Conservation (phyloP, 2,888 invertebrate species). For the Flexamia atlantica region DNA sequence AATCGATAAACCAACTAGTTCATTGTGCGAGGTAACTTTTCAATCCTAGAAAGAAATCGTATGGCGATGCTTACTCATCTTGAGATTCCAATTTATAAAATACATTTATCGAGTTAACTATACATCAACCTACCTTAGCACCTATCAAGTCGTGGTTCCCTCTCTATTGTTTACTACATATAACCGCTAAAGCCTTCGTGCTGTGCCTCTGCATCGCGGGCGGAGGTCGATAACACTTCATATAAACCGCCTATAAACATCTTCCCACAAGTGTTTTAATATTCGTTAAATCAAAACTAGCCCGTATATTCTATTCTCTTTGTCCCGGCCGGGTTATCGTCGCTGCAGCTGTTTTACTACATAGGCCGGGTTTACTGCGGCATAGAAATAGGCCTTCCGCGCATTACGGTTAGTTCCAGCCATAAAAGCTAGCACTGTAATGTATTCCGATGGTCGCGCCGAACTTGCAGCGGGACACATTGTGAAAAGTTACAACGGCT, state of each 20-base stretch:
- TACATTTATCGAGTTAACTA: too few relatives aligned
- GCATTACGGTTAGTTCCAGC: slow-evolving; percentile 53
- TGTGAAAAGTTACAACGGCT: not conserved
- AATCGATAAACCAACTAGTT: too few relatives aligned
- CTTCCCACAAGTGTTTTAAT: not conserved
- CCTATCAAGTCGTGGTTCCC: too few relatives aligned
- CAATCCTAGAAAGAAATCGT: too few relatives aligned
- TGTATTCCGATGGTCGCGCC: slow-evolving; percentile 30
- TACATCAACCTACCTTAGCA: too few relatives aligned
- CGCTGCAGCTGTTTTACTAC: slow-evolving; percentile 48
- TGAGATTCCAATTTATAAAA: too few relatives aligned
- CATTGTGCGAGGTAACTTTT: too few relatives aligned
- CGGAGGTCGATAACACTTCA: not conserved
- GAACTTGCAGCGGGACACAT: not conserved
- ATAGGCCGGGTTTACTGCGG: slow-evolving; percentile 35
- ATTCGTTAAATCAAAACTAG: slow-evolving; percentile 36
- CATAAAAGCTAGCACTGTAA: slow-evolving; percentile 23
- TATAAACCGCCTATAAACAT: not conserved
- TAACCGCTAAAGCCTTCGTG: too few relatives aligned
- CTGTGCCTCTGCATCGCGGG: too few relatives aligned
- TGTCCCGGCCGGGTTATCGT: slow-evolving; percentile 30
- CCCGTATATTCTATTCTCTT: slow-evolving; percentile 39
- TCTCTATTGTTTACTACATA: too few relatives aligned
- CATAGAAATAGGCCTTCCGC: slow-evolving; percentile 47
- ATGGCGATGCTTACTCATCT: too few relatives aligned